Base-by-base conservation (phyloP, 2,113 vertebrate genomes). In the Lycocorax pyrrhopterus region DNA sequence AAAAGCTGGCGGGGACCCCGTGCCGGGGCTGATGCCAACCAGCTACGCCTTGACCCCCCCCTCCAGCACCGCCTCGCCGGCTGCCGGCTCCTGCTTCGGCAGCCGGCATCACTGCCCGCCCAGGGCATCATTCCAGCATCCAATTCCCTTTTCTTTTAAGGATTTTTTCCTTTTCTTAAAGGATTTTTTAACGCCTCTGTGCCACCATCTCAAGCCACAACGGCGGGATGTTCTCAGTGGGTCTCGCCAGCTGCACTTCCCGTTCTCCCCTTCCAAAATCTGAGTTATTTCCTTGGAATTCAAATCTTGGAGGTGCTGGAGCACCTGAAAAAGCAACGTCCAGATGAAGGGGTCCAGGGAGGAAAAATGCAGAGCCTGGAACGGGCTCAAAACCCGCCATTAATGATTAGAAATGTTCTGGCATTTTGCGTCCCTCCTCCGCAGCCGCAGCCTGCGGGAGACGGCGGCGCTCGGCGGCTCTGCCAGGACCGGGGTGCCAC, bases 371-470 rank as follows among this genome's bases (percentile, higher is more conserved):
- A 46, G 68, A 72, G 43, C 53, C 74, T 95, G 94, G 91, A 95
- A 80, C 32, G 3, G 83, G 81, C 66, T 87, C 95, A 91, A 91
- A 67, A 20, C 7, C 27, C 64, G 3, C 73, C 49, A 84, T 84
- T 96, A 96, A 95, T 92, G 87, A 84, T 91, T 87, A 94, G 90
- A 92, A 96, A 85, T 91, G 90, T 89, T 91, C 90, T 97, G 93
- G 89, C 94, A 92, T 94, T 96, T 89, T 18, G 10, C 9, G 7
- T 94, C 71, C 91, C 93, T 95, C 94, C 89, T 92, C 89, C 96
- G 92, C 92, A 94, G 91, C 76, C 90, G 1, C 76, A 94, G 89
- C 68, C 94, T 71, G 88, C 37, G 4, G 89, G 94, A 92, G 67
- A 69, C 16, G 72, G 43, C 25, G 43, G 73, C 33, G 30, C 74